Percentiles rank a stretch among this genome's conserved stretches.
These are phyloP conservation scores for Vanessa tameamea DNA, from an alignment of 1,140 invertebrate genomes.

Conservation along the genomic window DNA sequence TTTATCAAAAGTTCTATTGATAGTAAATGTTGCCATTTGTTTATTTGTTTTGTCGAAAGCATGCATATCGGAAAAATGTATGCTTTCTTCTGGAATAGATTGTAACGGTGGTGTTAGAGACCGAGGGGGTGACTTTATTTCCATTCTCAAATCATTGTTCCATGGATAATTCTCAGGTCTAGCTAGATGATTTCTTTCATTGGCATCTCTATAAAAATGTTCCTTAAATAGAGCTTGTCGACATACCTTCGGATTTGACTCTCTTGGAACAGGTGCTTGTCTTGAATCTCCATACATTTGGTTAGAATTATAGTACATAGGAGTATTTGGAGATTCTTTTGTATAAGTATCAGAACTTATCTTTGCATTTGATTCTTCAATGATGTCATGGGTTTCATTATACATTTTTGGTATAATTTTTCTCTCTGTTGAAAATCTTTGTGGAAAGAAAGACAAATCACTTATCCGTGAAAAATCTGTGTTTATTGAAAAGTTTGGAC, in stretches of 20 bases:
- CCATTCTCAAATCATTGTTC: conserved; percentile 55
- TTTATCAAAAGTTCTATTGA: conserved; percentile 70
- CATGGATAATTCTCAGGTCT: conserved; percentile 57
- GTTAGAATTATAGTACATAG: conserved; percentile 45
- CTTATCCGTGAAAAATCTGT: conserved; percentile 74
- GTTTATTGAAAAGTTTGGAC: conserved; percentile 73
- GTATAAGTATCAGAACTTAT: conserved; percentile 75
- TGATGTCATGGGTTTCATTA: conserved; percentile 65
- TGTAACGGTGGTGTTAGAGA: conserved; percentile 71
- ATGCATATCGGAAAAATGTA: conserved; percentile 59
- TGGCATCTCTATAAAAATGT: conserved; percentile 47
- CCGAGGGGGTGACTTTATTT: conserved; percentile 64
- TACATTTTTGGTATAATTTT: conserved; percentile 65
- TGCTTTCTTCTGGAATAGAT: conserved; percentile 77
- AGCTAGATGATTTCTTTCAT: conserved; percentile 46
- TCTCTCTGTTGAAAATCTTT: conserved; percentile 76
- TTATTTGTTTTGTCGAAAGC: conserved; percentile 58
- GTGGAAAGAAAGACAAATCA: conserved; percentile 74
- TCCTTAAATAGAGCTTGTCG: conserved; percentile 68
- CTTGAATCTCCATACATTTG: conserved; percentile 43
- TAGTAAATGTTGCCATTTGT: conserved; percentile 61
- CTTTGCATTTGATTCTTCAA: conserved; percentile 59
- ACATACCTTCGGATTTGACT: conserved; percentile 57
- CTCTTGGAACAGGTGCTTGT: conserved; percentile 47
- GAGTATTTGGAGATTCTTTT: conserved; percentile 74